These are phyloP conservation scores for Squalus acanthias DNA, from an alignment of 2,797 vertebrate species.

Conservation along the genomic window DNA sequence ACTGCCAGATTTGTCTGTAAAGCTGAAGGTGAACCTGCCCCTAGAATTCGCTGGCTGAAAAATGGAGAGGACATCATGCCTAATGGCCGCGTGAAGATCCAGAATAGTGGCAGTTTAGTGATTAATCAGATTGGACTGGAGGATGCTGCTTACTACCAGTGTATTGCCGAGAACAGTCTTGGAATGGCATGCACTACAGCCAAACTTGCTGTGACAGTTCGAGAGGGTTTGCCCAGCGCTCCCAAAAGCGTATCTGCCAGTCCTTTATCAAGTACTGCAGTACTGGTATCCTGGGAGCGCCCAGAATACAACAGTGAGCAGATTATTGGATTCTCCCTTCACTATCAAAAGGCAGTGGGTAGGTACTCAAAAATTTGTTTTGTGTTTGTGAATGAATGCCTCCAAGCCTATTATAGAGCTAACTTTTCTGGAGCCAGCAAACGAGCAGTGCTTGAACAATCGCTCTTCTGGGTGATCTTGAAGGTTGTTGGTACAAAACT, in stretches of 20 bases:
- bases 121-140: slow-evolving; percentile 91
- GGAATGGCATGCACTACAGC: slow-evolving; percentile 85
- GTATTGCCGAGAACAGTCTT: slow-evolving; percentile 82
- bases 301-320: slow-evolving; percentile 86
- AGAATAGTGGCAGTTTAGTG: slow-evolving; percentile 80
- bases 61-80: slow-evolving; percentile 73
- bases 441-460: background rate
- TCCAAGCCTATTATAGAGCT: background rate
- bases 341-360: slow-evolving; percentile 83
- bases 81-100: slow-evolving; percentile 80
- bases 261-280: slow-evolving; percentile 77
- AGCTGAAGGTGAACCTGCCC: slow-evolving; percentile 80
- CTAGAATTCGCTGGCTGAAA: slow-evolving; percentile 79
- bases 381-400: background rate
- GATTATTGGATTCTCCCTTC: slow-evolving; percentile 94
- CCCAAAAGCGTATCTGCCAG: slow-evolving; percentile 72
- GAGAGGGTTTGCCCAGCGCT: slow-evolving; percentile 85
- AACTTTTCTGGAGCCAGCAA: background rate
- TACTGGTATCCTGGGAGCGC: slow-evolving; percentile 82
- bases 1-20: slow-evolving; percentile 91
- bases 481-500: background rate
- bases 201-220: slow-evolving; percentile 81
- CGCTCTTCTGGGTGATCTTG: background rate
- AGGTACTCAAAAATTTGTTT: slow-evolving; percentile 41
- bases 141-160: slow-evolving; percentile 92